Base-by-base conservation (phyloP, 1,140 invertebrate genomes). In the Mizuhopecten yessoensis region DNA sequence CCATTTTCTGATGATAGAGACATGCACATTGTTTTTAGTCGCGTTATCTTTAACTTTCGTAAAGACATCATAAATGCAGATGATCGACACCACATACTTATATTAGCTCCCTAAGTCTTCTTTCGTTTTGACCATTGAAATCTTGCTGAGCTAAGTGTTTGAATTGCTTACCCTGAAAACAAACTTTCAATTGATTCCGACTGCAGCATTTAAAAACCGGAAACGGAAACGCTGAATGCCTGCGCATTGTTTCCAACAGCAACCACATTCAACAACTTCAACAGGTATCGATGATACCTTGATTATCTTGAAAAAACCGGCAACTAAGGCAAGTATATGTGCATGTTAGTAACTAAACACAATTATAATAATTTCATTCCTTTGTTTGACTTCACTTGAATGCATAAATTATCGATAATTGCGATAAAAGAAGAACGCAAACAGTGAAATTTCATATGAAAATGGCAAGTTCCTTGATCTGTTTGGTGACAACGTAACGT, bases 251-350 rank as follows among this genome's bases (percentile, higher is more conserved):
- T 45, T 87, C 86, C 89, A 87, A 87, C 89, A 45, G 89, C 86
- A 90, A 90, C 89, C 89, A 87, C 29, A 75, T 75, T 75, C 23
- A 75, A 75, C 57, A 90, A 90, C 33, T 87, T 86, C 86, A 45
- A 90, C 34, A 42, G 75, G 75, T 90, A 86, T 75, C 57, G 57
- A 75, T 75, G 57, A 75, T 75, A 75, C 57, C 57, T 75, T 29
- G 57, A 75, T 75, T 75, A 29, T 29, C 5, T 23, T 75, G 57
- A 75, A 75, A 75, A n/a, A 75, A 29, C 57, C 57, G 29, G 57
- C 57, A 75, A 75, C 57, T 75, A 75, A 75, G 57, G 57, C 57
- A 75, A 75, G 57, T 75, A 75, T 75, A 75, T 75, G 1, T 75
- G 57, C 57, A 29, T 29, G 57, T n/a, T 3, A n/a, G 9, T 29